These are phyloP conservation scores for Drosophila barbarae DNA, from an alignment of 2,888 invertebrate genomes.

Conservation along the genomic window DNA sequence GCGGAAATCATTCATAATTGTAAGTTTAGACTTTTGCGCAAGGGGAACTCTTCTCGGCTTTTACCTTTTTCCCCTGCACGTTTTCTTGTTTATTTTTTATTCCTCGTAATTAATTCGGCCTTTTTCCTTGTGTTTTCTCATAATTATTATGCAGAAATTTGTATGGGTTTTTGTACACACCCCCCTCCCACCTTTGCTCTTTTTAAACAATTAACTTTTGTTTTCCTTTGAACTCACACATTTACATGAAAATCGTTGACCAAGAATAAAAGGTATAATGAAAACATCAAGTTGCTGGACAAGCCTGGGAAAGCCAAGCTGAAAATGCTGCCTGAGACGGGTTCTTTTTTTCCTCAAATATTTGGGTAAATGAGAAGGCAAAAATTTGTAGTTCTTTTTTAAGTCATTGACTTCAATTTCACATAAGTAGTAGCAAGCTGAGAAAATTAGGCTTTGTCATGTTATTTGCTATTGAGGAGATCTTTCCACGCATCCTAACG, in stretches of 20 bases:
- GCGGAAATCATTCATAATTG: constrained; percentile 27
- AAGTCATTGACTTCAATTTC: constrained; percentile 21
- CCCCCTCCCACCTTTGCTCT: not conserved
- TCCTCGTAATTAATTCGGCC: constrained; percentile 62
- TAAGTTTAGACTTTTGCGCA: constrained; percentile 18
- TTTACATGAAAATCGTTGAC: constrained; percentile 34
- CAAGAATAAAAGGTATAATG: constrained; percentile 19
- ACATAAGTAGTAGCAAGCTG: constrained; percentile 6
- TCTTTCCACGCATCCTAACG: constrained; percentile 20
- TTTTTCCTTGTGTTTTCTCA: constrained; percentile 55
- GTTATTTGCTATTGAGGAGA: constrained; percentile 5
- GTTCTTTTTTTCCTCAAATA: not conserved
- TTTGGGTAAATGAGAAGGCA: constrained; percentile 24
- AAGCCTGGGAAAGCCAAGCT: constrained; percentile 16
- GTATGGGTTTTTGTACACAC: constrained; percentile 31
- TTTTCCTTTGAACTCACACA: constrained; percentile 31
- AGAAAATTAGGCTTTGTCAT: constrained; percentile 17
- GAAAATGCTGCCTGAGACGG: constrained; percentile 7
- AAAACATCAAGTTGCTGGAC: constrained; percentile 8
- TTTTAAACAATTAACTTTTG: constrained; percentile 60
- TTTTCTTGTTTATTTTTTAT: constrained; percentile 49
- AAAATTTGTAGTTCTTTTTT: constrained; percentile 5
- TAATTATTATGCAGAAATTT: constrained; percentile 67
- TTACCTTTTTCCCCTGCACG: constrained; percentile 14
- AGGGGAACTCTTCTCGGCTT: constrained; percentile 7